Evolutionary conservation across 2,888 invertebrate species (phyloP).

Genomic region (Coelopa pilipes): DNA sequence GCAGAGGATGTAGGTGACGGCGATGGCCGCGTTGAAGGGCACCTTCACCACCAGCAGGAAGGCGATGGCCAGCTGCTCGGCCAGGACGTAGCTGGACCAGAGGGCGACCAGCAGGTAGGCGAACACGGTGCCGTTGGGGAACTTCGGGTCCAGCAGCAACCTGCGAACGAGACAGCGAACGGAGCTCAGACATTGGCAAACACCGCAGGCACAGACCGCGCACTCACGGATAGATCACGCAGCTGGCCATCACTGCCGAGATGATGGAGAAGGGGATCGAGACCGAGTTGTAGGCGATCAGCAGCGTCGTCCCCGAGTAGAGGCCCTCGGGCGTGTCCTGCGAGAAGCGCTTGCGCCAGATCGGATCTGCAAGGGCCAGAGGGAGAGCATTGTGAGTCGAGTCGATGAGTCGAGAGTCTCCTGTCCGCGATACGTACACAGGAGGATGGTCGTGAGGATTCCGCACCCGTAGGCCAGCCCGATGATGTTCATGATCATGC

Average conservation of each 20-base stretch:
- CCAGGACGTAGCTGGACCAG: constrained; percentile 86
- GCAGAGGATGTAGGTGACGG: constrained; percentile 81
- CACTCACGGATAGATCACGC: constrained; percentile 79
- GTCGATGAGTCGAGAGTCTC: background rate
- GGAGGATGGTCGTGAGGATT: constrained; percentile 61
- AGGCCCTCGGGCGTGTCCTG: constrained; percentile 91
- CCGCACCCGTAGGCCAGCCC: constrained; percentile 65
- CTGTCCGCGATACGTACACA: constrained; percentile 55
- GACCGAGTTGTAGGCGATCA: constrained; percentile 83
- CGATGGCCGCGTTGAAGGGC: constrained; percentile 80
- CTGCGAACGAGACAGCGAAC: constrained; percentile 45
- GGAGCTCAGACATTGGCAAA: too few species aligned
- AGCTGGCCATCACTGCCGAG: constrained; percentile 77
- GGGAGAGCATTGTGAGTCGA: too few species aligned
- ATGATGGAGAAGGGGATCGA: constrained; percentile 85
- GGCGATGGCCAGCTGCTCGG: constrained; percentile 86
- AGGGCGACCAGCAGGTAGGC: constrained; percentile 77
- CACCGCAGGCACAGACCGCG: background rate
- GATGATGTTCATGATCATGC: constrained; percentile 64
- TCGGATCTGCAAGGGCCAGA: constrained; percentile 76
- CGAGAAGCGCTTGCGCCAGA: constrained; percentile 89
- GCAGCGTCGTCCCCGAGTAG: constrained; percentile 86
- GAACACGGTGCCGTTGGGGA: constrained; percentile 68
- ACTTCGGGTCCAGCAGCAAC: constrained; percentile 60
- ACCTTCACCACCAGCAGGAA: constrained; percentile 84